Percentiles rank a stretch among this genome's conserved stretches.
Conservation (phyloP, 2,888 invertebrate species). For the Oasisia sp. region DNA sequence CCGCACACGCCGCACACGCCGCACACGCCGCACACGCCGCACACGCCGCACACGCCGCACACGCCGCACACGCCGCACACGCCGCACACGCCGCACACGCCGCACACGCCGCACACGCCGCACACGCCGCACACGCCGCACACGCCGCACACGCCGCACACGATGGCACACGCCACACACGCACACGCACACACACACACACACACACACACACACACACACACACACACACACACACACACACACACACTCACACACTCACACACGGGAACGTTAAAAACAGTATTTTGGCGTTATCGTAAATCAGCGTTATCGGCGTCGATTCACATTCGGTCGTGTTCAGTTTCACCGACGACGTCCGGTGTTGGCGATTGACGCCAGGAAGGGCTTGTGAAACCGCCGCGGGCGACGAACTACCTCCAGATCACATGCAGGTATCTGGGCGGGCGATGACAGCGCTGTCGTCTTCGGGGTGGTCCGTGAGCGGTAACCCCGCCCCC, state of each 20-base stretch:
- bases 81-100: too few species aligned
- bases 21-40: neutral
- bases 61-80: neutral
- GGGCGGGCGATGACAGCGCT: neutral
- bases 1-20: too few species aligned
- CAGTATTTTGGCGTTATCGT: neutral
- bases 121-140: too few species aligned
- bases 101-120: too few species aligned
- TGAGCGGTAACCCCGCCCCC: neutral
- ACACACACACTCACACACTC: neutral
- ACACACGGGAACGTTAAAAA: neutral
- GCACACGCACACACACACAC: too few species aligned
- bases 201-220: too few species aligned
- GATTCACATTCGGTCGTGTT: neutral
- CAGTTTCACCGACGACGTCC: neutral
- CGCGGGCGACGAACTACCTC: neutral
- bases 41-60: neutral
- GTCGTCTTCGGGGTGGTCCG: neutral
- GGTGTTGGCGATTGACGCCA: neutral
- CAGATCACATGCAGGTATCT: neutral
- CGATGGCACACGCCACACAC: too few species aligned
- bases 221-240: too few species aligned
- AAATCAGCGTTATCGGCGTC: neutral
- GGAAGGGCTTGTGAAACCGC: neutral
- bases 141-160: too few species aligned